Percentiles rank a stretch among this genome's conserved stretches.
These are phyloP conservation scores for Paralichthys olivaceus DNA, from an alignment of 2,113 vertebrate species.

Conservation along the genomic window DNA sequence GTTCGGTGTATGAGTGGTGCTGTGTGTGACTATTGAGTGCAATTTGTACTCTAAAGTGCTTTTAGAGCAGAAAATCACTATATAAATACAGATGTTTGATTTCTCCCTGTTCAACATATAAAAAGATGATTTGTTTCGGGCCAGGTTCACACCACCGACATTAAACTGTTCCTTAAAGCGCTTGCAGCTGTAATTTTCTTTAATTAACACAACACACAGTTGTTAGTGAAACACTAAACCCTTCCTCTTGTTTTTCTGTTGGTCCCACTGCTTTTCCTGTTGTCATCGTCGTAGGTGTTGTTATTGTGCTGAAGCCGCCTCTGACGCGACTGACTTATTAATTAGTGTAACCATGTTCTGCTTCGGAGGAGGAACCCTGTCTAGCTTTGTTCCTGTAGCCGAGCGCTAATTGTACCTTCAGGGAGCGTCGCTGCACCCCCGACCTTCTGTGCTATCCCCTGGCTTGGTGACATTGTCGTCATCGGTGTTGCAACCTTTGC, in stretches of 20 bases:
- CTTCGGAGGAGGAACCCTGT: conserved; percentile 50
- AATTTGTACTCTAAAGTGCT: no score
- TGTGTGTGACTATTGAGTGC: no score
- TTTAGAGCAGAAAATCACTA: no score
- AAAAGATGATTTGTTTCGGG: no score
- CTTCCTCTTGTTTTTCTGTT: neutral
- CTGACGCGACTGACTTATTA: conserved; percentile 59
- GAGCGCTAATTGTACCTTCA: conserved; percentile 68
- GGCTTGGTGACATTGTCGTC: conserved; percentile 66
- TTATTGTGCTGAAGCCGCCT: conserved; percentile 11
- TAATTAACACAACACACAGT: neutral
- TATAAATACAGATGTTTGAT: neutral
- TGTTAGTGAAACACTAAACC: neutral
- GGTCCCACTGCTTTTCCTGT: conserved; percentile 9
- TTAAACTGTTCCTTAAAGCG: neutral
- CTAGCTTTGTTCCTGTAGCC: conserved; percentile 45
- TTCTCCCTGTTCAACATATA: no score
- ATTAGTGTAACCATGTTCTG: conserved; percentile 62
- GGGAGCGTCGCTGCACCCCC: conserved; percentile 40
- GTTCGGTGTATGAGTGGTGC: no score
- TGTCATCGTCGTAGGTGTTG: neutral
- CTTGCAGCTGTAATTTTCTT: neutral
- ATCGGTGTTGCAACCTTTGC: conserved; percentile 25
- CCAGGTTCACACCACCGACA: neutral
- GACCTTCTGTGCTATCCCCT: conserved; percentile 38